Percentiles rank a stretch among this genome's conserved stretches.
Evolutionary conservation across 23 tunicate species (phyloP).

Genomic region (Trididemnum nubilum): DNA sequence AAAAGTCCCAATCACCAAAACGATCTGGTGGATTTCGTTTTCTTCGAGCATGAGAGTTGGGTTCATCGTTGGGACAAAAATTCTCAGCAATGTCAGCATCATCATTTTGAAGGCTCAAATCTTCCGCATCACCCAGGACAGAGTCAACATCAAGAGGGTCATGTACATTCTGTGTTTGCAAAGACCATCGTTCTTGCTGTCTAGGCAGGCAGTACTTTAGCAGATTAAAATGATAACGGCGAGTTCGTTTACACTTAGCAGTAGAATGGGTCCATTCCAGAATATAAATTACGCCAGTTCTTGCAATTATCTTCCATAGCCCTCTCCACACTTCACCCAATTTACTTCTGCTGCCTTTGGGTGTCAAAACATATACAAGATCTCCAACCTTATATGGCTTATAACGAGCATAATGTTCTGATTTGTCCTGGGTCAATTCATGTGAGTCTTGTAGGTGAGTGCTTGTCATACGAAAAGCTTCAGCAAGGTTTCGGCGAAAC

Average conservation of each 20-base stretch:
- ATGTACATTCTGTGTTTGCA: no score
- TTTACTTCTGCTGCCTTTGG: not conserved
- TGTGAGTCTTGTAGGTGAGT: not conserved
- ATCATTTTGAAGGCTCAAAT: no score
- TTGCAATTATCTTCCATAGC: not conserved
- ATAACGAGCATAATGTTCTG: not conserved
- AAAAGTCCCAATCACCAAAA: no score
- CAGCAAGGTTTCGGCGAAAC: not conserved
- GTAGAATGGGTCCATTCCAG: not conserved
- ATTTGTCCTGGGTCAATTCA: not conserved
- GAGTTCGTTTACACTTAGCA: not conserved
- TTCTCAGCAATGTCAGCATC: no score
- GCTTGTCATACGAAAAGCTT: not conserved
- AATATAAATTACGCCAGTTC: not conserved
- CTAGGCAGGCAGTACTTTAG: not conserved
- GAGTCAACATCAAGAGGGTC: no score
- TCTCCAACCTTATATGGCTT: not conserved
- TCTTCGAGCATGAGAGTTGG: no score
- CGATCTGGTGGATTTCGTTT: no score
- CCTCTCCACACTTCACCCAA: not conserved
- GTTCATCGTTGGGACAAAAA: no score
- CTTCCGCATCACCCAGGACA: no score
- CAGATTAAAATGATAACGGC: not conserved
- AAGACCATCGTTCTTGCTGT: not conserved
- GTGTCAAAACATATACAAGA: not conserved